These are phyloP conservation scores for Ardeotis arabs DNA, from an alignment of 2,113 vertebrate genomes.

Conservation along the genomic window DNA sequence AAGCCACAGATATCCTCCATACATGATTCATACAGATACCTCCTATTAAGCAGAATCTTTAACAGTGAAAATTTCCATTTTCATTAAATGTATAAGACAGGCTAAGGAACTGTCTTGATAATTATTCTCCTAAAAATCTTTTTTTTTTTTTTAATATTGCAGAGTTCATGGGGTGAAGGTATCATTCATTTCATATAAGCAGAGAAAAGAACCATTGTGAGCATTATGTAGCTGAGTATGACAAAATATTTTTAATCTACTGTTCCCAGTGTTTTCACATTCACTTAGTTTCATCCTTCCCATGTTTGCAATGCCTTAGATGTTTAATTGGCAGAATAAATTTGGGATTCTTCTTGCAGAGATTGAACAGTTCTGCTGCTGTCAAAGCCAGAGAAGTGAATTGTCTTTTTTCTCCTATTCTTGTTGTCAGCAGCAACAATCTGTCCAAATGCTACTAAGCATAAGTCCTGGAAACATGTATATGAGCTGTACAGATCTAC, in stretches of 20 bases:
- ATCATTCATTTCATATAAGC: background rate
- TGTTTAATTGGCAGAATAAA: background rate
- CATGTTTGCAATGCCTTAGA: background rate
- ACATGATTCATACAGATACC: background rate
- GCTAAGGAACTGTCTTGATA: background rate
- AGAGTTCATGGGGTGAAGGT: background rate
- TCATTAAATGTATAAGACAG: background rate
- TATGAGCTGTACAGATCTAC: background rate
- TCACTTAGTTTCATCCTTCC: background rate
- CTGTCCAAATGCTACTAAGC: background rate
- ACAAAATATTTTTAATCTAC: background rate
- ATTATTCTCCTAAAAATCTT: background rate
- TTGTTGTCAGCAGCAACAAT: background rate
- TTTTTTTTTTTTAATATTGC: background rate
- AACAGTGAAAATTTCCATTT: background rate
- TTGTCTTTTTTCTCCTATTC: background rate
- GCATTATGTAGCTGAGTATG: background rate
- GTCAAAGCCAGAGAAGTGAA: background rate
- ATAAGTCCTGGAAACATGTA: background rate
- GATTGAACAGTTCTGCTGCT: background rate
- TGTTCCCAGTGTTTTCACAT: background rate
- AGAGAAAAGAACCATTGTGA: background rate
- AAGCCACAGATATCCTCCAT: background rate
- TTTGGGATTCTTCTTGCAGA: background rate
- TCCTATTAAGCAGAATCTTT: background rate